Percentiles rank a stretch among this genome's conserved stretches.
These are phyloP conservation scores for Sebastes paucispinis DNA, from an alignment of 2,797 vertebrate species.

Conservation along the genomic window DNA sequence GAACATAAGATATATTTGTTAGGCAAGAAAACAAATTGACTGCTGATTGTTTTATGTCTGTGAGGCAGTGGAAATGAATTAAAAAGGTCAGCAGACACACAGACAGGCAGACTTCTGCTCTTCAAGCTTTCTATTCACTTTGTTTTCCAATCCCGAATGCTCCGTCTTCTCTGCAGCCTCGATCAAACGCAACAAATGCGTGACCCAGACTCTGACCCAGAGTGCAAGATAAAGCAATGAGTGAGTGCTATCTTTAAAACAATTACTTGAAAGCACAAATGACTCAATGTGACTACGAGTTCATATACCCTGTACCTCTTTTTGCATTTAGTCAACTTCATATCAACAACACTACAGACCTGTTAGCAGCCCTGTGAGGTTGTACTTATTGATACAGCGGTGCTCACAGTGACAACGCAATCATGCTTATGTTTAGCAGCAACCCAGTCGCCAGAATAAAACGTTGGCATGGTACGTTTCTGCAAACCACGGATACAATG, in stretches of 20 bases:
- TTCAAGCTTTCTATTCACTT: conserved; percentile 16
- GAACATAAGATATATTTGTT: conserved; percentile 1
- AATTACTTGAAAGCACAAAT: not conserved
- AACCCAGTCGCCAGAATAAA: too few species aligned
- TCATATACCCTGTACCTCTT: not conserved
- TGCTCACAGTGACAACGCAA: not conserved
- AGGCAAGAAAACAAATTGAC: not conserved
- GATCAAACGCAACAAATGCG: not conserved
- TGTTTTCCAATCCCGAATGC: conserved; percentile 10
- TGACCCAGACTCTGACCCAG: not conserved
- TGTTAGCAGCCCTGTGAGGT: not conserved
- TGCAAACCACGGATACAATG: too few species aligned
- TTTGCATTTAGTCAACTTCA: not conserved
- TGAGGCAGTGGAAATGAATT: conserved; percentile 13
- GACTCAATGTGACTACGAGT: not conserved
- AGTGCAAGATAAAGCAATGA: not conserved
- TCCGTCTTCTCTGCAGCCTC: not conserved
- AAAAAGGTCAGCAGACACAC: conserved; percentile 37
- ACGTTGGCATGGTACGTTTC: too few species aligned
- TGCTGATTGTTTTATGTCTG: not conserved
- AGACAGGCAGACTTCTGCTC: conserved; percentile 10
- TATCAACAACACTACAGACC: not conserved
- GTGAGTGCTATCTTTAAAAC: not conserved
- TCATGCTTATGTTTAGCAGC: not conserved
- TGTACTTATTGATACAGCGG: not conserved